These are phyloP conservation scores for Lonchura striata DNA, from an alignment of 2,113 vertebrate species.

Conservation along the genomic window DNA sequence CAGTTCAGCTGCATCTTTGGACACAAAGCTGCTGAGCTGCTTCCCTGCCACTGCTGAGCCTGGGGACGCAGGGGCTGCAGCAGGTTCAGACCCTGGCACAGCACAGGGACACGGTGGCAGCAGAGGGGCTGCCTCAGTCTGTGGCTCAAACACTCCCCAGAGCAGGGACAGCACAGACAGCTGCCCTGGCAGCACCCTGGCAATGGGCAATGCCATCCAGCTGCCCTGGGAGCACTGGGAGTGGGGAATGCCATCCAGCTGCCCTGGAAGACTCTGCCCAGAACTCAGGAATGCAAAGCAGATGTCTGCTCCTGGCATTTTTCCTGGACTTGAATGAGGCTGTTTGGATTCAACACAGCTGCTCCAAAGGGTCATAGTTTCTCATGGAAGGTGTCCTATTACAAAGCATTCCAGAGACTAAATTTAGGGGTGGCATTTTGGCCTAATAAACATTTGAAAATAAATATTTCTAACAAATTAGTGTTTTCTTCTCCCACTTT, in stretches of 20 bases:
- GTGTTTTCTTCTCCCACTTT: background rate
- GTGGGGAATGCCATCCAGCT: background rate
- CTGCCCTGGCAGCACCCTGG: background rate
- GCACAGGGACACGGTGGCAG: background rate
- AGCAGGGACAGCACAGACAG: background rate
- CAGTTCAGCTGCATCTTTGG: background rate
- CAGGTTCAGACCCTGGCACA: background rate
- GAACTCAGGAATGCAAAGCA: background rate
- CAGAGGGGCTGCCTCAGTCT: fast-evolving
- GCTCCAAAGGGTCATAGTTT: background rate
- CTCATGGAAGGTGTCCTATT: background rate
- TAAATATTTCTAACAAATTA: background rate
- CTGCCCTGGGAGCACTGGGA: no score
- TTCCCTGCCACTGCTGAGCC: background rate
- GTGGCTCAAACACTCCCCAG: fast-evolving
- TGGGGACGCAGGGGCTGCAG: fast-evolving
- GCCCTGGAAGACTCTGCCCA: background rate
- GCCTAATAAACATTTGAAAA: background rate
- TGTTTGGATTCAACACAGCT: background rate
- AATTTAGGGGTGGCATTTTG: background rate
- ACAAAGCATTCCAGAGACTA: conserved; percentile 3
- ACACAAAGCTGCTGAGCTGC: background rate
- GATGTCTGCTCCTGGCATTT: background rate
- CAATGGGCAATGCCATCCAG: background rate
- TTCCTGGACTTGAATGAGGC: background rate